Conservation (phyloP, 1,140 invertebrate species). For the Nephila pilipes region DNA sequence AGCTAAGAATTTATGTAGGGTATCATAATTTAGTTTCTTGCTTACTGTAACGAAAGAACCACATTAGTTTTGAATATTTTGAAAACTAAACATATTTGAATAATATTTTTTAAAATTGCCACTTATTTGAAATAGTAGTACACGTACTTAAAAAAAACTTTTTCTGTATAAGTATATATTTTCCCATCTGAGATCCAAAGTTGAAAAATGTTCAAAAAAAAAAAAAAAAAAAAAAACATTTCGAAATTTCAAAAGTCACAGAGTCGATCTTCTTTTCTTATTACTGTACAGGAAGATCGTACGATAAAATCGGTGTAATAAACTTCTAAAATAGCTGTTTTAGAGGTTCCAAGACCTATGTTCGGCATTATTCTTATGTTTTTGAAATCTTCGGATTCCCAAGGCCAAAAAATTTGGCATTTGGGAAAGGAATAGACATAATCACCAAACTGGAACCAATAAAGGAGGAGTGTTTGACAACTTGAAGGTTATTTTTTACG, state of each 20-base stretch:
- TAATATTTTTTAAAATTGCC: too few relatives aligned
- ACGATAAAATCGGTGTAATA: neutral
- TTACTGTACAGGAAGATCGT: neutral
- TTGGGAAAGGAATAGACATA: neutral
- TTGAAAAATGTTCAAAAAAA: neutral
- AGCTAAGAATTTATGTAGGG: too few relatives aligned
- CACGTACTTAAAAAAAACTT: too few relatives aligned
- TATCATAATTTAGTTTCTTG: too few relatives aligned
- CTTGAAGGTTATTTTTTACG: constrained; percentile 24
- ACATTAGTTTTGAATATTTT: too few relatives aligned
- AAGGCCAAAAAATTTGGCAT: neutral
- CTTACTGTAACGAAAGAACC: too few relatives aligned
- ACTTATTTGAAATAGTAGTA: too few relatives aligned
- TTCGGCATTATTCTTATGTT: neutral
- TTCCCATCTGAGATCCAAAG: too few relatives aligned
- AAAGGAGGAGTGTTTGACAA: constrained; percentile 3
- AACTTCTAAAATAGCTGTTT: neutral
- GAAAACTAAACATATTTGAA: too few relatives aligned
- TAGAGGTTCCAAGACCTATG: neutral
- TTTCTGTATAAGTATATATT: too few relatives aligned
- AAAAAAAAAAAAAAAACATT: too few relatives aligned
- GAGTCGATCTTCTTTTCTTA: neutral
- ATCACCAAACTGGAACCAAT: neutral
- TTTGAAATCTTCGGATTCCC: neutral
- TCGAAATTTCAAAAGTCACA: neutral